Conservation (phyloP, 2,113 vertebrate genomes). For the Ochotona curzoniae region DNA sequence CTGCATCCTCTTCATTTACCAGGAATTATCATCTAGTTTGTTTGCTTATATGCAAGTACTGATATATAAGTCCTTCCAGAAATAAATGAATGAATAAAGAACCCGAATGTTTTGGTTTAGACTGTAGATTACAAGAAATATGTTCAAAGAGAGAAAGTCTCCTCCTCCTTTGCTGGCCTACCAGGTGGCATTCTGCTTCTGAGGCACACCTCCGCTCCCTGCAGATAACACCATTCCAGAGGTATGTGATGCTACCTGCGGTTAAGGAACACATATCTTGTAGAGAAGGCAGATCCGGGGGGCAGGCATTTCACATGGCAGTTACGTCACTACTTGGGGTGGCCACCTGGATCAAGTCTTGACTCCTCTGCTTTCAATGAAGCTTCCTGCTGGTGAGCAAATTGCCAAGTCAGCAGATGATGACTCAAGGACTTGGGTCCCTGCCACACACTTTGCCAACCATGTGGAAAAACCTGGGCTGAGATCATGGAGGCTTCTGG, state of each 20-base stretch:
- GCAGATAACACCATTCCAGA: neutral
- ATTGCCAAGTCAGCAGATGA: too few relatives aligned
- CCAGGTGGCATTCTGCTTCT: neutral
- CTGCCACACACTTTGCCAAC: too few relatives aligned
- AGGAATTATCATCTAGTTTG: neutral
- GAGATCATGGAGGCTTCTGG: too few relatives aligned
- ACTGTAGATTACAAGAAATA: slow-evolving; percentile 11
- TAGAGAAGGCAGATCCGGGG: neutral
- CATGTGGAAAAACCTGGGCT: too few relatives aligned
- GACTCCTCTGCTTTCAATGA: too few relatives aligned
- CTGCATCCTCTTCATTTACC: neutral
- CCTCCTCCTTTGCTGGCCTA: neutral
- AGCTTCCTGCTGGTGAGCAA: too few relatives aligned
- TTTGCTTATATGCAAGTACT: neutral
- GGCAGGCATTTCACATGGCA: too few relatives aligned
- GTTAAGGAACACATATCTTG: neutral
- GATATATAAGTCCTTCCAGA: neutral
- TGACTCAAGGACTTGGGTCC: too few relatives aligned
- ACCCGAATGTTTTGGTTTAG: slow-evolving; percentile 24
- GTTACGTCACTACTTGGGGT: too few relatives aligned
- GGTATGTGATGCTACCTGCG: too few relatives aligned
- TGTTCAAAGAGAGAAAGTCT: neutral
- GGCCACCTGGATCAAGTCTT: neutral
- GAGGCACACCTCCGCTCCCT: neutral
- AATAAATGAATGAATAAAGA: neutral